These are phyloP conservation scores for Xenopus laevis DNA, from an alignment of 2,113 vertebrate genomes.

Conservation along the genomic window DNA sequence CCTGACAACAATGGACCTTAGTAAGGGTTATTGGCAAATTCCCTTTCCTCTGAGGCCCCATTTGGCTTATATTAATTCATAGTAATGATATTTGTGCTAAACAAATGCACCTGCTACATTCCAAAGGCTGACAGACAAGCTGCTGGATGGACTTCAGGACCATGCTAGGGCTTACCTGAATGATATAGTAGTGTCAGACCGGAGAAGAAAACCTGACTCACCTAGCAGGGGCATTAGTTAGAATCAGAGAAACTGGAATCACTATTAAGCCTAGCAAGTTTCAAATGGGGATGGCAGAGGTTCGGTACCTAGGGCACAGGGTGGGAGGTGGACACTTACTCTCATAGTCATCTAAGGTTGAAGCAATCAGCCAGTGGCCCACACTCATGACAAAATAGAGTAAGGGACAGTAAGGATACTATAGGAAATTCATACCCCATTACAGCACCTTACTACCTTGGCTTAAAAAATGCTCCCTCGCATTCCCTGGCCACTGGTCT, in stretches of 20 bases:
- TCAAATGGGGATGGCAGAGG: not conserved
- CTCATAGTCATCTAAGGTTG: too few relatives aligned
- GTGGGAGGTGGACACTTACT: not conserved
- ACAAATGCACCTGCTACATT: not conserved
- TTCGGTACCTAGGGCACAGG: not conserved
- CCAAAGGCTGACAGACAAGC: not conserved
- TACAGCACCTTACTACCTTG: too few relatives aligned
- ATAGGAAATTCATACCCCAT: too few relatives aligned
- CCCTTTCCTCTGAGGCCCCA: not conserved
- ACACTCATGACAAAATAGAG: too few relatives aligned
- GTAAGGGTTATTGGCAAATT: constrained; percentile 8
- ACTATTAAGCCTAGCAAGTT: not conserved
- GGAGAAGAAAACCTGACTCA: not conserved
- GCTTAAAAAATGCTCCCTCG: too few relatives aligned
- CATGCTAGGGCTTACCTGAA: not conserved
- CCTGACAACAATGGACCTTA: not conserved
- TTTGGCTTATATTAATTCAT: not conserved
- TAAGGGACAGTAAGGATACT: too few relatives aligned
- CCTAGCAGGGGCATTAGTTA: not conserved
- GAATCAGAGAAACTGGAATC: not conserved
- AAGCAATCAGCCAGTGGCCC: too few relatives aligned
- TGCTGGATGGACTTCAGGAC: not conserved
- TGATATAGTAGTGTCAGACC: not conserved
- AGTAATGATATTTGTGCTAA: not conserved
- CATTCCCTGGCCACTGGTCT: too few relatives aligned